Percentiles rank a stretch among this genome's conserved stretches.
phyloP scores from a whole-genome alignment of 2,888 invertebrate genomes.

The Callyntrura guangdongensis region DNA sequence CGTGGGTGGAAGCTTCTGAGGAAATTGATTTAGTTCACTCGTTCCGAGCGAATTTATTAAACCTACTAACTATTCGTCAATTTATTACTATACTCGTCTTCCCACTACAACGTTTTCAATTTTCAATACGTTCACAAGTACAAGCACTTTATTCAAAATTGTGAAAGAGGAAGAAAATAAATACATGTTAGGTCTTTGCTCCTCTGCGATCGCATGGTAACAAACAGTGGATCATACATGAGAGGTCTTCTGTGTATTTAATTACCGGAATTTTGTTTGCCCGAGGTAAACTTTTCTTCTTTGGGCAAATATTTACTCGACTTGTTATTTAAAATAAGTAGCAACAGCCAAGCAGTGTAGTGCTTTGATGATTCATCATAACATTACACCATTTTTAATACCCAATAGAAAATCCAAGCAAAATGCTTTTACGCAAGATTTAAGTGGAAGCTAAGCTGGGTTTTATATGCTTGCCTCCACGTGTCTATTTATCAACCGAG shows the following conservation, averaged over 20 bases:
- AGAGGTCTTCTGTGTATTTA: background rate
- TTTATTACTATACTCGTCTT: no score
- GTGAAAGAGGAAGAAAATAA: background rate
- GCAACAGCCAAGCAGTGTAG: background rate
- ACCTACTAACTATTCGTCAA: no score
- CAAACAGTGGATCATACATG: background rate
- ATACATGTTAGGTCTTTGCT: background rate
- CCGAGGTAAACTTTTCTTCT: constrained; percentile 24
- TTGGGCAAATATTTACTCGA: constrained; percentile 15
- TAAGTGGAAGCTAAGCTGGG: no score
- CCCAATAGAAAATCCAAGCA: no score
- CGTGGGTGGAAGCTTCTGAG: background rate
- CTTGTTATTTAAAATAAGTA: constrained; percentile 11
- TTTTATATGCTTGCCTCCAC: no score
- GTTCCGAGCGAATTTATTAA: background rate
- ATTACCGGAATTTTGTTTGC: constrained; percentile 13
- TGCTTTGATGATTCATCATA: no score
- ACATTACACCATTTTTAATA: no score
- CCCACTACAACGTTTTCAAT: no score
- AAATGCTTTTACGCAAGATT: no score
- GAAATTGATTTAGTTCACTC: background rate
- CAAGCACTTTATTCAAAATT: background rate
- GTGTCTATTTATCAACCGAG: no score
- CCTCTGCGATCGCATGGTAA: background rate
- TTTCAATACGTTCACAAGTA: no score